Evolutionary conservation across 2,888 invertebrate genomes (phyloP), one percentile per base, ranked within the genome.

Genomic region (Girardia tigrina): DNA sequence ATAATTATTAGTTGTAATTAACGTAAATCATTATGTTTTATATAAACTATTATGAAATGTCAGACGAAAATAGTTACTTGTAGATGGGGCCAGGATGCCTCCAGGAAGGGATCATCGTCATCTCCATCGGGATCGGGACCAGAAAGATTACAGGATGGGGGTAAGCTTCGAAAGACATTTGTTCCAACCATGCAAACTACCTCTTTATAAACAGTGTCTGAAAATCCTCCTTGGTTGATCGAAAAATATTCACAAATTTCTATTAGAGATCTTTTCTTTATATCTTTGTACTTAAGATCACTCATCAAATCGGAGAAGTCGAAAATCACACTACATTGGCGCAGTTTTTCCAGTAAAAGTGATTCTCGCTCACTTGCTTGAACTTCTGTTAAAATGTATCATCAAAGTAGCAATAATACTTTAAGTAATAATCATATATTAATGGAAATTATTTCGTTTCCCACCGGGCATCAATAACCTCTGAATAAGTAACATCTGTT

Each of bases 41-140:
- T n/a, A n/a, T n/a, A n/a, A n/a, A n/a, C n/a, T n/a, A n/a, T n/a
- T n/a, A n/a, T n/a, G n/a, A n/a, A n/a, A n/a, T n/a, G n/a, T n/a
- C n/a, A n/a, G n/a, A 36, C 36, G 16, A 36, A 36, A 36, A 16
- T 77, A 42, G 73, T 77, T 78, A 88, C 88, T 86, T 88, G 88
- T 79, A 98, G 88, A 87, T 98, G 98, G 78, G 98, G 97, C 98
- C 98, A 98, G 78, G 94, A 92, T 69, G 95, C 95, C 87, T 99
- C 98, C 84, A 99, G 86, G 79, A 95, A 97, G 74, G 98, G 98
- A 84, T 98, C 98, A 86, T 98, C 98, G 86, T 98, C 98, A 87
- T 98, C 98, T 28, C 98, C 98, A 87, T 98, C 98, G 86, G 95
- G 98, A 86, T 98, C 98, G 6, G 83, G 82, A 72, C 84, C 84